Evolutionary conservation across 2,888 invertebrate genomes (phyloP), one percentile per base, ranked within the genome.

Genomic region (Rhodophaea formosa): DNA sequence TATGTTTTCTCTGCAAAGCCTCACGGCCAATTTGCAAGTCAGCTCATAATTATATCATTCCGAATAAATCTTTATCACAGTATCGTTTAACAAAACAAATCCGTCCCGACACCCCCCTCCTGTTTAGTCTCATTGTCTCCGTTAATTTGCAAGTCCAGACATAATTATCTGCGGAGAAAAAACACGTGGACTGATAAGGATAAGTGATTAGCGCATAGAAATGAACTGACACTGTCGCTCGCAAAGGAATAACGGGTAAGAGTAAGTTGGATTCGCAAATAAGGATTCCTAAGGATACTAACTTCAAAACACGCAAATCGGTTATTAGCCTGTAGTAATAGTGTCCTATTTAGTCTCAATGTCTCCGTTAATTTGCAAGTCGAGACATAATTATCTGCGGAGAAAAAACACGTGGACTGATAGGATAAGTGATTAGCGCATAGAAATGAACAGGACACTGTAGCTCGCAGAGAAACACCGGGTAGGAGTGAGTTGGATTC

Each of bases 391-490:
- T 46, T 55, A 46, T 45, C 32, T 30, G 42, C 16, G 23, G 56
- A 56, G 42, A 16, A 49, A 49, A 56, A 49, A 47, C 56, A 56
- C 56, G 56, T 56, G 56, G 29, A 15, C 29, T 43, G 68, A 74
- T 72, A 79, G 15, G 39, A 39, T 39, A 75, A 75, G 75, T 74
- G 70, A 74, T 75, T 76, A 74, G 66, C 62, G 64, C 69, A 69
- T 59, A 61, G 61, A 56, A 47, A 58, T 57, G 61, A 61, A 61
- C 69, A 65, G 62, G n/a, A 64, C 58, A 62, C 65, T 60, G 64
- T 66, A 67, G 61, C 63, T 64, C 58, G 65, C 69, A 68, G 75
- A 5, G 10, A 39, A 10, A 12, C 5, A 39, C 8, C n/a, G 12
- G n/a, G 5, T 3, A 39, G 12, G n/a, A 3, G 39, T 6, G 12